Percentiles rank a stretch among this genome's conserved stretches.
These are phyloP conservation scores for Caenorhabditis zanzibari DNA, from an alignment of 2,888 invertebrate genomes.

Conservation along the genomic window DNA sequence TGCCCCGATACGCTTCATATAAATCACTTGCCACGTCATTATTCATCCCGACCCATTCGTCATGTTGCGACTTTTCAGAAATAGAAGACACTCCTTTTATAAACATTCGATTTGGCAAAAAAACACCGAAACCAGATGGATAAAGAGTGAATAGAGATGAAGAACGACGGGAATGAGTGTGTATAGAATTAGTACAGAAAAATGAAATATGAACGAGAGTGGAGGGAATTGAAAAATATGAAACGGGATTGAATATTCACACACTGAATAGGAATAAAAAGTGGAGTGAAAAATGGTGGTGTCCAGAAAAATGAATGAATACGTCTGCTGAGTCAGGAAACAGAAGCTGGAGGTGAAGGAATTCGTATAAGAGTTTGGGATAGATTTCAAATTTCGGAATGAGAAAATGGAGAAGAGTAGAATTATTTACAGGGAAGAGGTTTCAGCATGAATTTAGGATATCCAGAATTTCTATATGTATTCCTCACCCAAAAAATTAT, in stretches of 20 bases:
- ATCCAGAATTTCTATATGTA: no score
- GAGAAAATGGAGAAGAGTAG: no score
- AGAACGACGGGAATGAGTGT: conserved; percentile 2
- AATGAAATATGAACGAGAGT: conserved; percentile 37
- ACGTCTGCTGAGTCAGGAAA: no score
- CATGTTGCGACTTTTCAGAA: conserved; percentile 40
- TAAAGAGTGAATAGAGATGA: conserved; percentile 24
- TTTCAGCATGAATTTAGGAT: no score
- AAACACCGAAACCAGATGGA: conserved; percentile 42
- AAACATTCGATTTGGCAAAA: conserved; percentile 34
- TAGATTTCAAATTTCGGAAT: no score
- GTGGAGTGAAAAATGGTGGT: neutral
- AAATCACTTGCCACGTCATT: conserved; percentile 53
- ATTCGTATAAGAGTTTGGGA: no score
- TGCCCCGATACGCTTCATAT: conserved; percentile 33
- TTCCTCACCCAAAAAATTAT: neutral
- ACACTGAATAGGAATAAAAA: conserved; percentile 29
- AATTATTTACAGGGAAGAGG: no score
- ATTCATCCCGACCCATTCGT: conserved; percentile 33
- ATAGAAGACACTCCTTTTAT: conserved; percentile 49
- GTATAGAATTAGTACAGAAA: conserved; percentile 30
- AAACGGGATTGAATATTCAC: conserved; percentile 35
- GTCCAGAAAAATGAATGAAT: neutral
- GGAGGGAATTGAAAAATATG: conserved; percentile 9
- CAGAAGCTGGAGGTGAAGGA: no score